These are phyloP conservation scores for Ciconia boyciana DNA, from an alignment of 2,113 vertebrate species.

Conservation along the genomic window DNA sequence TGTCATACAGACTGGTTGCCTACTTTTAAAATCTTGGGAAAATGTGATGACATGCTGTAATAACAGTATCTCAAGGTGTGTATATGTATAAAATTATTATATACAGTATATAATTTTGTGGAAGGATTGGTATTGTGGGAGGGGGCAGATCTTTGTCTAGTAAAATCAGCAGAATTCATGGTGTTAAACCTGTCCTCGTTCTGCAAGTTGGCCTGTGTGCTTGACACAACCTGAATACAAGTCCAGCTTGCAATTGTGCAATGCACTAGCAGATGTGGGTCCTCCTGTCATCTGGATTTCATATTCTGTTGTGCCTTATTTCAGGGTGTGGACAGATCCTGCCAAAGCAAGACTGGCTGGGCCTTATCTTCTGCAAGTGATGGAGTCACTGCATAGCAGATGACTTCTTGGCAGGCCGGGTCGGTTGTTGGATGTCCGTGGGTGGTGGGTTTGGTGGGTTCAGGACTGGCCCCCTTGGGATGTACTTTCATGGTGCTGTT, in stretches of 20 bases:
- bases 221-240: neutral
- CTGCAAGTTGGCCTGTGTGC: neutral
- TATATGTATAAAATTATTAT: neutral
- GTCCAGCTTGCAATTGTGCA: neutral
- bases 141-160: neutral
- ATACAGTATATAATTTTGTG: neutral
- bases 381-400: neutral
- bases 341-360: neutral
- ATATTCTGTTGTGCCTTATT: neutral
- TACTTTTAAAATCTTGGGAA: neutral
- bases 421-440: neutral
- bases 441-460: neutral
- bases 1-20: neutral
- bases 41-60: neutral
- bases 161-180: neutral
- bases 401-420: neutral
- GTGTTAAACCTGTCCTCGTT: neutral
- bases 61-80: neutral
- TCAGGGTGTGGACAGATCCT: conserved; percentile 19
- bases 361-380: conserved; percentile 4
- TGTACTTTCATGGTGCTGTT: neutral
- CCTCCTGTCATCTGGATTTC: conserved; percentile 29
- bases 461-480: neutral
- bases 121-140: neutral
- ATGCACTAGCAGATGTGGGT: neutral